A percentile compares a stretch with the other conserved stretches of the same genome.
These are phyloP conservation scores for Latrodectus geometricus DNA, from an alignment of 1,140 invertebrate genomes.

Conservation along the genomic window DNA sequence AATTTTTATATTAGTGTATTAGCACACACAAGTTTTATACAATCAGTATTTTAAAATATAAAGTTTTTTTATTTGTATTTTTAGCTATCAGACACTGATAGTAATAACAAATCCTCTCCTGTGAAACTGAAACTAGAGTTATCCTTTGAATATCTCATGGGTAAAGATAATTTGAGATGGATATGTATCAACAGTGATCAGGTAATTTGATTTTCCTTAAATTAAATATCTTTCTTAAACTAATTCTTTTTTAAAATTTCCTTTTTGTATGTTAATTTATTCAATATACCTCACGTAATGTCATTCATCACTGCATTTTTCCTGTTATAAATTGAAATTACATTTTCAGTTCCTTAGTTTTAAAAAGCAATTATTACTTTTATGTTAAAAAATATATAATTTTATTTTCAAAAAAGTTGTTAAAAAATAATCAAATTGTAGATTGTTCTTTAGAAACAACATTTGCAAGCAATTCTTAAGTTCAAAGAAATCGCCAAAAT, in stretches of 20 bases:
- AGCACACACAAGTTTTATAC: too few relatives aligned
- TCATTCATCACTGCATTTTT: not conserved
- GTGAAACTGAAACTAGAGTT: constrained; percentile 77
- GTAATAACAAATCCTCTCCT: constrained; percentile 8
- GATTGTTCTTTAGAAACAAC: too few relatives aligned
- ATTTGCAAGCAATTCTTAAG: too few relatives aligned
- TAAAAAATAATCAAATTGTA: too few relatives aligned
- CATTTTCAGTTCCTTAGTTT: too few relatives aligned
- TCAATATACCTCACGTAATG: not conserved
- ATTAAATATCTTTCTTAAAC: constrained; percentile 3
- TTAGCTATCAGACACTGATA: constrained; percentile 39
- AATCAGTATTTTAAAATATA: too few relatives aligned
- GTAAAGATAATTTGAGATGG: constrained; percentile 92
- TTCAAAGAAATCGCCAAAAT: too few relatives aligned
- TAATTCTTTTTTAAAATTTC: not conserved
- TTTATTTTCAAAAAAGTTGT: too few relatives aligned
- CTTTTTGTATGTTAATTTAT: constrained; percentile 1
- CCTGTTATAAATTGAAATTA: not conserved
- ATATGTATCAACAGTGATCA: constrained; percentile 89
- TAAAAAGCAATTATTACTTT: too few relatives aligned
- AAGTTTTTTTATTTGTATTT: not conserved
- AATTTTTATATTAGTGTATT: too few relatives aligned
- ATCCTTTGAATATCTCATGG: constrained; percentile 95
- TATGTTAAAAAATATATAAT: too few relatives aligned
- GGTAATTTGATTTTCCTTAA: constrained; percentile 63